phyloP scores from a whole-genome alignment of 2,113 vertebrate genomes.

The Ancistrus triradiatus region DNA sequence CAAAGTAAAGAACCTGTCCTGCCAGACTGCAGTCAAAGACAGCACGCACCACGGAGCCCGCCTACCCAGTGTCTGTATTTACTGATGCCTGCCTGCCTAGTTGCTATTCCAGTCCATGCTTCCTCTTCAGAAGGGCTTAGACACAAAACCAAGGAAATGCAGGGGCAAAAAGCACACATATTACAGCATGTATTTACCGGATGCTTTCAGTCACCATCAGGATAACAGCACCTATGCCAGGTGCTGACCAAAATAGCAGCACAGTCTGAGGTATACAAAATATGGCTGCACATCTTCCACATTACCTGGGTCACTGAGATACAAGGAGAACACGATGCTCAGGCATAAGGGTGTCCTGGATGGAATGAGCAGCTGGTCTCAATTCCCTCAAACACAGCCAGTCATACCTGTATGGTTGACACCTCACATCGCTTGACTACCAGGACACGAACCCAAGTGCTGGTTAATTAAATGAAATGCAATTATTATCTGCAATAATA shows the following conservation, averaged over 20 bases:
- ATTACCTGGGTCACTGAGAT: background rate
- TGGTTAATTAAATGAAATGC: slow-evolving; percentile 11
- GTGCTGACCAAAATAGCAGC: slow-evolving; percentile 4
- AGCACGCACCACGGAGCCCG: slow-evolving; percentile 35
- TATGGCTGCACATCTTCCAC: background rate
- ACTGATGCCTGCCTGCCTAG: slow-evolving; percentile 34
- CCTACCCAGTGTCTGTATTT: slow-evolving; percentile 39
- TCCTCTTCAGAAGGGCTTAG: slow-evolving; percentile 24
- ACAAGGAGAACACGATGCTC: background rate
- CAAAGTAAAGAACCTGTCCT: slow-evolving; percentile 41
- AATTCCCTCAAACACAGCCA: too few relatives aligned
- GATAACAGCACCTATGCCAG: slow-evolving; percentile 15
- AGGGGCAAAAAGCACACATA: slow-evolving; percentile 37
- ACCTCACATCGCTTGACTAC: too few relatives aligned
- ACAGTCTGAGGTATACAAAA: background rate
- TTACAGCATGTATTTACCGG: slow-evolving; percentile 37
- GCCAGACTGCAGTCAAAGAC: slow-evolving; percentile 47
- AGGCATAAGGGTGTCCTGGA: too few relatives aligned
- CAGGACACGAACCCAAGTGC: too few relatives aligned
- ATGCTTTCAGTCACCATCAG: background rate
- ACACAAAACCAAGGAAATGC: slow-evolving; percentile 36
- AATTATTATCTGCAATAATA: background rate
- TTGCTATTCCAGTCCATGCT: slow-evolving; percentile 48
- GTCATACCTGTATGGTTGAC: too few relatives aligned
- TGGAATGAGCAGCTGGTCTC: too few relatives aligned